Evolutionary conservation across 2,113 vertebrate species (phyloP).

Genomic region (Seriola aureovittata): DNA sequence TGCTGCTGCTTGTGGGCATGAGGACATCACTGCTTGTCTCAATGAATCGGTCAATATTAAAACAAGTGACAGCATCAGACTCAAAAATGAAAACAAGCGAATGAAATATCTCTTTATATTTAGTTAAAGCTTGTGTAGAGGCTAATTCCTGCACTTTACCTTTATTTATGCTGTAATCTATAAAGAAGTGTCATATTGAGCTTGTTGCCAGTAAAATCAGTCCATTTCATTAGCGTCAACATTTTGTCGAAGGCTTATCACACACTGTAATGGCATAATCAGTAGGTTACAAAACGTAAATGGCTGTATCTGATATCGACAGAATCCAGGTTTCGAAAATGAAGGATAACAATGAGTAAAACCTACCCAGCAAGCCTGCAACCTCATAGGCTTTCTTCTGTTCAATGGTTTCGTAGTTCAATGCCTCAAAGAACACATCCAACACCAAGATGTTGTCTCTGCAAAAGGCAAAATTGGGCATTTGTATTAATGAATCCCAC

Average conservation of each 20-base stretch:
- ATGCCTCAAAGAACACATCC: slow-evolving; percentile 98
- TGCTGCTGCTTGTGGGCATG: too few species aligned
- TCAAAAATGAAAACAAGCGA: background rate
- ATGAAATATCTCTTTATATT: background rate
- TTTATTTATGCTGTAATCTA: background rate
- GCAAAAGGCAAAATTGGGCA: slow-evolving; percentile 59
- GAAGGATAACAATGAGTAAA: background rate
- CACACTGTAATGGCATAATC: background rate
- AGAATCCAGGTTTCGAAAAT: slow-evolving; percentile 8
- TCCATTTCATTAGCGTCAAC: background rate
- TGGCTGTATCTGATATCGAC: background rate
- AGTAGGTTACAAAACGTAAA: too few species aligned
- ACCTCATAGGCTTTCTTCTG: slow-evolving; percentile 99
- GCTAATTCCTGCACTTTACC: background rate
- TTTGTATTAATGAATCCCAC: slow-evolving; percentile 22
- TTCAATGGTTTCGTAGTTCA: slow-evolving; percentile 99
- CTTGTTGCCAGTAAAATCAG: background rate
- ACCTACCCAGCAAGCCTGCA: slow-evolving; percentile 94
- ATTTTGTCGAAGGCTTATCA: background rate
- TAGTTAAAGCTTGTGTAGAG: background rate
- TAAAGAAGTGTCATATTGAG: background rate
- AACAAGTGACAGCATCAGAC: background rate
- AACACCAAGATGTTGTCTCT: slow-evolving; percentile 98
- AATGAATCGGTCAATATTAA: background rate
- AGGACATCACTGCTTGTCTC: background rate